A percentile compares a stretch with the other conserved stretches of the same genome.
Conservation (phyloP, 2,113 vertebrate genomes). For the Emydocephalus ijimae region DNA sequence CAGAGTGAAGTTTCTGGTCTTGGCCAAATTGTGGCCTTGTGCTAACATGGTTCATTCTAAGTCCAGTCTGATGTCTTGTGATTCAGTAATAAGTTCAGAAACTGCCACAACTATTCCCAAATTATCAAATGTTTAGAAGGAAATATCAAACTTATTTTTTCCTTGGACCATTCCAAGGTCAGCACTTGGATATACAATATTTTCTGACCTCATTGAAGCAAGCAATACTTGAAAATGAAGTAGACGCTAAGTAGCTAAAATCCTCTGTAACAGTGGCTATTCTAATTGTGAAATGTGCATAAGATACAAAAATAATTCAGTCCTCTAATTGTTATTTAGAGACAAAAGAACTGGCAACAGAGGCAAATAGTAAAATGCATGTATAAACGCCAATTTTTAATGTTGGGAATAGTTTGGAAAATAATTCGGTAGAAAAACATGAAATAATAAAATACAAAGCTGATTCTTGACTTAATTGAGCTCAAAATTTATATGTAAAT, state of each 20-base stretch:
- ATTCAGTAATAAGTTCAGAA: background rate
- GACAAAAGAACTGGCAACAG: background rate
- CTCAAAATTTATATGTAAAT: background rate
- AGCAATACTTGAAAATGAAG: background rate
- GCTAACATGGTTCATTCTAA: background rate
- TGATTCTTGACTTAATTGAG: background rate
- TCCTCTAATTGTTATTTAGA: background rate
- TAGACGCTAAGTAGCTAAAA: background rate
- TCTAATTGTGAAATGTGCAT: background rate
- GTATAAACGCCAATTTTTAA: background rate
- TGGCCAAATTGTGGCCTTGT: background rate
- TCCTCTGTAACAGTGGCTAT: background rate
- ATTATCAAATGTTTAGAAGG: background rate
- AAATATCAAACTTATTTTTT: background rate
- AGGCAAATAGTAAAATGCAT: background rate
- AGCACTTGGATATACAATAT: background rate
- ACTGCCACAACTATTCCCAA: background rate
- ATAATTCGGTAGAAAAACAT: background rate
- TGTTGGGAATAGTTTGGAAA: background rate
- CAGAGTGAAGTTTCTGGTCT: background rate
- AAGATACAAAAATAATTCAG: background rate
- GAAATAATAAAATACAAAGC: background rate
- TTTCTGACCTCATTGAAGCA: background rate
- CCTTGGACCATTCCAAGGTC: background rate
- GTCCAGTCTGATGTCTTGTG: background rate